Conservation (phyloP, 2,113 vertebrate species). For the Chlorodrepanis virens region DNA sequence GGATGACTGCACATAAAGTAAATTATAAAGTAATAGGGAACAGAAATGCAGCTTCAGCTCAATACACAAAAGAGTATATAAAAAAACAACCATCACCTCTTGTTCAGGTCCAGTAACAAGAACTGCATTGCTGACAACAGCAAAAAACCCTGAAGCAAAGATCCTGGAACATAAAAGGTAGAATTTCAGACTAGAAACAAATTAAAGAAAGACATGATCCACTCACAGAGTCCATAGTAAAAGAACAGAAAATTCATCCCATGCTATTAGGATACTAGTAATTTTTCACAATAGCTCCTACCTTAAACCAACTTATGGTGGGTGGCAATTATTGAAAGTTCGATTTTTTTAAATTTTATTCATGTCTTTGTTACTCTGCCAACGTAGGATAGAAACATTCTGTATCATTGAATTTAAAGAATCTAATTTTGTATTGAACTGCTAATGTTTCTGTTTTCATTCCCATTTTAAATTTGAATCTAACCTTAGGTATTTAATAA, state of each 20-base stretch:
- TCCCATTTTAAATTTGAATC: not conserved
- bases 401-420: not conserved
- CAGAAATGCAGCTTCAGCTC: not conserved
- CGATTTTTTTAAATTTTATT: not conserved
- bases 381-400: not conserved
- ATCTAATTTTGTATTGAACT: not conserved
- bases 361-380: not conserved
- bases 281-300: not conserved
- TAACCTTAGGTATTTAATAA: not conserved
- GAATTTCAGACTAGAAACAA: not conserved
- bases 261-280: not conserved
- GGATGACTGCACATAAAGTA: not conserved
- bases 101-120: not conserved
- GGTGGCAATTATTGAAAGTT: not conserved
- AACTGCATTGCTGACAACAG: not conserved
- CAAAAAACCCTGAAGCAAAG: not conserved
- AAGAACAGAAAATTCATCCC: not conserved
- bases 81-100: not conserved
- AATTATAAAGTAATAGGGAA: not conserved
- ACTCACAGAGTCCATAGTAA: not conserved
- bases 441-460: not conserved
- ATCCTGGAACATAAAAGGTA: not conserved
- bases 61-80: not conserved
- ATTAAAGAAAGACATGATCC: not conserved
- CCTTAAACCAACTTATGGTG: not conserved